Percentiles rank a stretch among this genome's conserved stretches.
phyloP scores from a whole-genome alignment of 2,797 vertebrate species.

The Gymnopithys bicolor region DNA sequence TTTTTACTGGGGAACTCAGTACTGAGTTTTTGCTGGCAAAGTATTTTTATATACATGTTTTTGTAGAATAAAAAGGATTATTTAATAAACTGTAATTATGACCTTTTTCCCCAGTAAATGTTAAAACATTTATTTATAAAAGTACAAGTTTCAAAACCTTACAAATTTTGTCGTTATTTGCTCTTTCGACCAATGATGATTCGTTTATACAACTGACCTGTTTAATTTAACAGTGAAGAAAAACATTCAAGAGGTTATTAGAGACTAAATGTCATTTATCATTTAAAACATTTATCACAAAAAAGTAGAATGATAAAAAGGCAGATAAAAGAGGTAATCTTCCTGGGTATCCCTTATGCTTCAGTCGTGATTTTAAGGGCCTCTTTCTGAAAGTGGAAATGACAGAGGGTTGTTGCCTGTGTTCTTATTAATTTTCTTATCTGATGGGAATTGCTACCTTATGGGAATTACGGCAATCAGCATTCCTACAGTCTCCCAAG shows the following conservation, averaged over 20 bases:
- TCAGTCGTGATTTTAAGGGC: background rate
- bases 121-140: background rate
- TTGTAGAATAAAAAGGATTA: background rate
- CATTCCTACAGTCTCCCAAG: background rate
- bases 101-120: background rate
- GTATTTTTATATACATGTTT: background rate
- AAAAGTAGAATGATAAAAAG: background rate
- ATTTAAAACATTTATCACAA: background rate
- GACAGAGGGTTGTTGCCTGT: background rate
- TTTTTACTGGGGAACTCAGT: background rate
- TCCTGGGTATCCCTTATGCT: background rate
- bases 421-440: background rate
- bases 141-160: background rate
- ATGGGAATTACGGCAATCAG: fast-evolving
- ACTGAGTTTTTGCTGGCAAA: background rate
- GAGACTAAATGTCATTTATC: background rate
- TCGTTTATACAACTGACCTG: background rate
- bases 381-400: background rate
- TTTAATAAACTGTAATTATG: background rate
- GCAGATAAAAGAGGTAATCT: background rate
- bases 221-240: background rate
- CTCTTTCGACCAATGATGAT: background rate
- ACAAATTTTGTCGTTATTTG: background rate
- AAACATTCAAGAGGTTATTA: background rate
- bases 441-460: background rate